Base-by-base conservation (phyloP, 2,888 invertebrate species). In the Cephalotes varians region DNA sequence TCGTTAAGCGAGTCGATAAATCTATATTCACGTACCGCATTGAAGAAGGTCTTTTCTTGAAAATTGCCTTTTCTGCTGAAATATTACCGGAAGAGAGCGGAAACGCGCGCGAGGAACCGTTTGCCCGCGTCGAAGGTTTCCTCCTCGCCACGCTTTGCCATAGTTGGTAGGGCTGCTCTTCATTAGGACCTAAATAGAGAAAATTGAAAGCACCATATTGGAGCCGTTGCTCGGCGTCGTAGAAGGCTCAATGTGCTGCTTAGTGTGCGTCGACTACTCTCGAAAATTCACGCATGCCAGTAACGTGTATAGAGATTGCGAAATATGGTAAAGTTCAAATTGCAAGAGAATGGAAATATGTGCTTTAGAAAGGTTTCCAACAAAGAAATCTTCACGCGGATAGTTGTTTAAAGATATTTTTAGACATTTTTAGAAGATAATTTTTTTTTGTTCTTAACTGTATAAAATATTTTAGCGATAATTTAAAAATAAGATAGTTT, bases 201-300 rank as follows among this genome's bases (percentile, higher is more conserved):
- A 92, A 93, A 93, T 93, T 93, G 92, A 92, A 93, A 92, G 93
- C 91, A 87, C 90, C 90, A 86, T 89, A 87, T 86, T 62, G 83
- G 86, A 80, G 80, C 84, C 81, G 54, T 56, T 49, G 37, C 82
- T 79, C 49, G 58, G 60, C 83, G 72, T 49, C 76, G 74, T 84
- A 79, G 83, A 72, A 80, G 74, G 62, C 56, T 77, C 80, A 34
- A 62, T 74, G 34, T 74, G 40, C 40, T 74, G 62, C 73, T 74
- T 74, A 74, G 72, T 72, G 71, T 62, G 74, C 73, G 60, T 82
- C 49, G 64, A 81, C 85, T 74, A 72, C 40, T 73, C 72, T 73
- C 72, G 40, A 47, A 56, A 79, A 79, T 79, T 79, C 71, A 79
- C 71, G 56, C 44, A 69, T 58, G 77, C 44, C 12, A 15, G 71